These are phyloP conservation scores for Oncopeltus fasciatus DNA, from an alignment of 1,140 invertebrate species.

Conservation along the genomic window DNA sequence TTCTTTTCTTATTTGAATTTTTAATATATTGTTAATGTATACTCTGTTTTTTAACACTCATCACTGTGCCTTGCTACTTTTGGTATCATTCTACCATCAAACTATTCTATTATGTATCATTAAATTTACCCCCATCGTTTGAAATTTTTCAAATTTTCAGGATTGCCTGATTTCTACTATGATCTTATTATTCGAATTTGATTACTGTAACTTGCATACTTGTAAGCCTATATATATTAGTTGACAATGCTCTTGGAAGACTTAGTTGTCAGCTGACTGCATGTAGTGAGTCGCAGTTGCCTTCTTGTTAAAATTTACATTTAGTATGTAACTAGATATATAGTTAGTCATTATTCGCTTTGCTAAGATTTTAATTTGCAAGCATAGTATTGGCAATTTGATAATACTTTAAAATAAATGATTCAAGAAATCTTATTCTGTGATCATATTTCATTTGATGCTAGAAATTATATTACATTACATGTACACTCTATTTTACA, in stretches of 20 bases:
- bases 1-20: too few species aligned
- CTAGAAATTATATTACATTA: not conserved
- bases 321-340: conserved; percentile 17
- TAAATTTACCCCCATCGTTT: too few species aligned
- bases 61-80: too few species aligned
- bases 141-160: too few species aligned
- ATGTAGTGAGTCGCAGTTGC: conserved; percentile 20
- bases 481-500: not conserved
- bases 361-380: conserved; percentile 11
- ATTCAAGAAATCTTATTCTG: not conserved
- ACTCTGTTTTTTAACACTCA: too few species aligned
- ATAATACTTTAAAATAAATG: not conserved
- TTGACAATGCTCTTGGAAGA: conserved; percentile 10
- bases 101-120: too few species aligned
- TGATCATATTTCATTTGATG: conserved; percentile 9
- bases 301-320: conserved; percentile 21
- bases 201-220: too few species aligned
- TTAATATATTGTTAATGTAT: too few species aligned
- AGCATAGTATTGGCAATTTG: not conserved
- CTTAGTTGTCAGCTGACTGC: conserved; percentile 20
- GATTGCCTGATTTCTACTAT: too few species aligned
- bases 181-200: too few species aligned
- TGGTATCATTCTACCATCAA: too few species aligned
- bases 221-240: conserved; percentile 10
- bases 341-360: conserved; percentile 3